A percentile compares a stretch with the other conserved stretches of the same genome.
Evolutionary conservation across 2,888 invertebrate species (phyloP).

Genomic region (Drosophila mercatorum): DNA sequence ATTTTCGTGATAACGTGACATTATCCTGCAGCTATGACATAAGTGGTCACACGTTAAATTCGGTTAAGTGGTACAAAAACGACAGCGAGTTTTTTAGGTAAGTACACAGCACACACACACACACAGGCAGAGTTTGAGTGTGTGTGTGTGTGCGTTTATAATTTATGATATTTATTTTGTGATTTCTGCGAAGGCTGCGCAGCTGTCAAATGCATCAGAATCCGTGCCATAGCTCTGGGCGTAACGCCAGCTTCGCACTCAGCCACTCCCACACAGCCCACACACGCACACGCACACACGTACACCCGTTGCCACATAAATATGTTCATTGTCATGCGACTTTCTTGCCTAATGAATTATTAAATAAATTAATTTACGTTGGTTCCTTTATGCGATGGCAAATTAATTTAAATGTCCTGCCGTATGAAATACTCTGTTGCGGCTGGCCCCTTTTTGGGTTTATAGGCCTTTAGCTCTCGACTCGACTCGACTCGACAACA

Average conservation of each 20-base stretch:
- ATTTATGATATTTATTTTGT: conserved; percentile 71
- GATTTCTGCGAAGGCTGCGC: conserved; percentile 50
- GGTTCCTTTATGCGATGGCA: conserved; percentile 62
- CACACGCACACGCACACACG: background rate
- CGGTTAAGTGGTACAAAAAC: conserved; percentile 85
- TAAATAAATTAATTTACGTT: conserved; percentile 76
- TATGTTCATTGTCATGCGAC: conserved; percentile 69
- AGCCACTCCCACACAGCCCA: conserved; percentile 22
- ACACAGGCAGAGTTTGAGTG: background rate
- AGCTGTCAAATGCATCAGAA: conserved; percentile 71
- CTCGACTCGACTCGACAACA: conserved; percentile 7
- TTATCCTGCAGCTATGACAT: conserved; percentile 85
- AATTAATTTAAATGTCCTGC: conserved; percentile 78
- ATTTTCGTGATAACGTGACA: conserved; percentile 84
- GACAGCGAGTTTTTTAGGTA: conserved; percentile 85
- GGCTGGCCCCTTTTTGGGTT: conserved; percentile 32
- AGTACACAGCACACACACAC: conserved; percentile 49
- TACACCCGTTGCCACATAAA: conserved; percentile 47
- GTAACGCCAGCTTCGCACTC: conserved; percentile 11
- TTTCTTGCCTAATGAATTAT: conserved; percentile 79
- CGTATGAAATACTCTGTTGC: conserved; percentile 50
- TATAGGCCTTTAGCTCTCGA: conserved; percentile 23
- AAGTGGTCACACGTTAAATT: conserved; percentile 85
- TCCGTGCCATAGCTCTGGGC: conserved; percentile 54
- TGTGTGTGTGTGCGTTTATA: conserved; percentile 39